Evolutionary conservation across 2,113 vertebrate genomes (phyloP).

Genomic region (Myiopsitta monachus): DNA sequence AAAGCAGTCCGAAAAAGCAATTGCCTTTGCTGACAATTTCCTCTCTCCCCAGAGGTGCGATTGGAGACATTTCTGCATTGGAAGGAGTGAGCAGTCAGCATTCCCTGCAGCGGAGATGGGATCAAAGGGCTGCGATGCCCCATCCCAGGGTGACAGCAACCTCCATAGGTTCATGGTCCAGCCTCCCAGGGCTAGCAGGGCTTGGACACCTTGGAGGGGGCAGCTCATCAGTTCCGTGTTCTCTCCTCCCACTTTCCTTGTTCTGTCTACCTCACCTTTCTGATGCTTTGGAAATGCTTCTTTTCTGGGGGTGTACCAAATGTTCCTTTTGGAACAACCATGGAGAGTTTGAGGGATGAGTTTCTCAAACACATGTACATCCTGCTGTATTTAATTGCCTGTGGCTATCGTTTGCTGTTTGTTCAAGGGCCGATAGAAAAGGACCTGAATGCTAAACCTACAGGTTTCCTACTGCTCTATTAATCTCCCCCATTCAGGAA

Average conservation of each 20-base stretch:
- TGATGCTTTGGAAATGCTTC: not conserved
- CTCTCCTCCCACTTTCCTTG: not conserved
- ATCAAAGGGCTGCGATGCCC: not conserved
- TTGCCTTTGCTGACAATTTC: slow-evolving; percentile 39
- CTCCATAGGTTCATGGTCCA: fast-evolving
- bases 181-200: not conserved
- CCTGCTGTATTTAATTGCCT: not conserved
- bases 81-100: fast-evolving
- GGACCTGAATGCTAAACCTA: not conserved
- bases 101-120: not conserved
- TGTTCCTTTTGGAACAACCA: not conserved
- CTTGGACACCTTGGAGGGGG: not conserved
- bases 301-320: not conserved
- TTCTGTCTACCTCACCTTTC: not conserved
- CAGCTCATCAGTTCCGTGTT: not conserved
- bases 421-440: not conserved
- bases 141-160: not conserved
- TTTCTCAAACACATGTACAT: not conserved
- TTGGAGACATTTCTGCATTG: not conserved
- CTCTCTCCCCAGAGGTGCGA: not conserved
- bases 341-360: not conserved
- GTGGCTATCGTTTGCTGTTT: not conserved
- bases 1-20: slow-evolving; percentile 62
- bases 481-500: not conserved
- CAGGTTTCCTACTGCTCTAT: not conserved